Conservation (phyloP, 2,888 invertebrate species). For the Cryptophagus acutangulus region DNA sequence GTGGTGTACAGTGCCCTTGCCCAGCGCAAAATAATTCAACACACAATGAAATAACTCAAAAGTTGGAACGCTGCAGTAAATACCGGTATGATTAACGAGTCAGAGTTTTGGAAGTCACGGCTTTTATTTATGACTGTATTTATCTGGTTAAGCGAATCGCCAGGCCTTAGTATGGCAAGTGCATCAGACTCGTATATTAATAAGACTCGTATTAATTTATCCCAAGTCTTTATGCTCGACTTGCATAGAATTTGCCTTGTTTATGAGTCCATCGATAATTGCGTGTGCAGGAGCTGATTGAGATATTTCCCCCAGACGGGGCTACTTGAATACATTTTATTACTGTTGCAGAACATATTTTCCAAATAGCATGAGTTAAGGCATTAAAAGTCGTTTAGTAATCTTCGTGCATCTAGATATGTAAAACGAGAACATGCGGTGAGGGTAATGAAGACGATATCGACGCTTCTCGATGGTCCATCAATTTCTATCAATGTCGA, state of each 20-base stretch:
- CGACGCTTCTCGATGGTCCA: slow-evolving; percentile 34
- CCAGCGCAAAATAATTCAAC: slow-evolving; percentile 36
- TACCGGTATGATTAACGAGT: slow-evolving; percentile 43
- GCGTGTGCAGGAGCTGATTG: slow-evolving; percentile 43
- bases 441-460: slow-evolving; percentile 44
- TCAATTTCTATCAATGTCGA: slow-evolving; percentile 34
- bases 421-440: slow-evolving; percentile 47
- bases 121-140: slow-evolving; percentile 41
- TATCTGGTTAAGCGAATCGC: slow-evolving; percentile 38
- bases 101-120: slow-evolving; percentile 40
- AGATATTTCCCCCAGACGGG: slow-evolving; percentile 39
- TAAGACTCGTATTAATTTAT: slow-evolving; percentile 40
- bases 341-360: slow-evolving; percentile 37
- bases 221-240: slow-evolving; percentile 34
- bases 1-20: slow-evolving; percentile 4
- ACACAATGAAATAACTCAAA: slow-evolving; percentile 41
- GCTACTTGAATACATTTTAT: slow-evolving; percentile 33
- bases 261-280: slow-evolving; percentile 44
- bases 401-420: slow-evolving; percentile 49
- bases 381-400: slow-evolving; percentile 47
- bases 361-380: slow-evolving; percentile 46
- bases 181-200: slow-evolving; percentile 36
- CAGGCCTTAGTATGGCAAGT: slow-evolving; percentile 1
- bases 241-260: slow-evolving; percentile 40
- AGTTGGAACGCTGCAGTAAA: slow-evolving; percentile 37